phyloP scores from a whole-genome alignment of 2,113 vertebrate genomes.

The Gadus macrocephalus region DNA sequence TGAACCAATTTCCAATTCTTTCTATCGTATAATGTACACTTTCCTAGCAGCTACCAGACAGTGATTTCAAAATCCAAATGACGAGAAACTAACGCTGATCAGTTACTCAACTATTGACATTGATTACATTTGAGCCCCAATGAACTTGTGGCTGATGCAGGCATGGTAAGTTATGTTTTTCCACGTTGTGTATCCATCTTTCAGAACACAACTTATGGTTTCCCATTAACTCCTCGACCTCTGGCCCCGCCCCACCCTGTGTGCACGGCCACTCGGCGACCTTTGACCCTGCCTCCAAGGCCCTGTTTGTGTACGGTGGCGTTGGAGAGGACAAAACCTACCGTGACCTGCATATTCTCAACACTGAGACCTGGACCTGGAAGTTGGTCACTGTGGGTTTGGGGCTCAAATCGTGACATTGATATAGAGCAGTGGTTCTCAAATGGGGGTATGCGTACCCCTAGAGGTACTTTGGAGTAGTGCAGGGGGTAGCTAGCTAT shows the following conservation, averaged over 20 bases:
- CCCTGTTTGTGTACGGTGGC: slow-evolving; percentile 81
- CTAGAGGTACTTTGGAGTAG: too few relatives aligned
- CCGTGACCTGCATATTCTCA: slow-evolving; percentile 75
- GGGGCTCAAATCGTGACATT: neutral
- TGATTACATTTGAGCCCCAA: neutral
- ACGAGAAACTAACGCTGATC: too few relatives aligned
- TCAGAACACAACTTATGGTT: slow-evolving; percentile 85
- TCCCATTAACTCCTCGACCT: slow-evolving; percentile 69
- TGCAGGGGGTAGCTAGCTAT: neutral
- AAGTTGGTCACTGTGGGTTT: slow-evolving; percentile 76
- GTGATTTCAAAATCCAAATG: too few relatives aligned
- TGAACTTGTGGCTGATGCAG: too few relatives aligned
- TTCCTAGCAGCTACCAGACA: too few relatives aligned
- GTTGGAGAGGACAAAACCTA: slow-evolving; percentile 69
- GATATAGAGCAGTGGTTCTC: too few relatives aligned
- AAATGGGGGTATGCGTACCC: too few relatives aligned
- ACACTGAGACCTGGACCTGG: slow-evolving; percentile 86
- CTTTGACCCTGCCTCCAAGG: slow-evolving; percentile 80
- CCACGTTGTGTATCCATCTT: slow-evolving; percentile 11
- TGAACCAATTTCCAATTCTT: too few relatives aligned
- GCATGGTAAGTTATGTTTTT: neutral
- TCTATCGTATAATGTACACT: too few relatives aligned
- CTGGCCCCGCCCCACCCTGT: slow-evolving; percentile 53
- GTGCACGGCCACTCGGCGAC: slow-evolving; percentile 80
- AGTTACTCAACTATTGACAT: slow-evolving; percentile 6